These are phyloP conservation scores for Chloroceryle aenea DNA, from an alignment of 2,113 vertebrate species.

Conservation along the genomic window DNA sequence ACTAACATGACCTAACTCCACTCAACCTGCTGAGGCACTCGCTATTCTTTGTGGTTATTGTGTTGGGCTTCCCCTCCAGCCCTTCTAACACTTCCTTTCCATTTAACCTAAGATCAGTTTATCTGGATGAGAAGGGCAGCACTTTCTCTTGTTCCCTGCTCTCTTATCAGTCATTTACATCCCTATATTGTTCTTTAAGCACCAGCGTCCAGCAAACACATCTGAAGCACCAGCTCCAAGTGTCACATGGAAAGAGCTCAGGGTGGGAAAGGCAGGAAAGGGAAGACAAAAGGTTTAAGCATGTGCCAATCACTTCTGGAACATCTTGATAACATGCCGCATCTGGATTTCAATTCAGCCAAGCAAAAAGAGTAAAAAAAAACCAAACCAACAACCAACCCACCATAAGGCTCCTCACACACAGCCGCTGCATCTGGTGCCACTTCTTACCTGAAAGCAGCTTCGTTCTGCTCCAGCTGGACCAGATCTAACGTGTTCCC, in stretches of 20 bases:
- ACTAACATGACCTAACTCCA: not conserved
- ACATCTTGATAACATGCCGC: not conserved
- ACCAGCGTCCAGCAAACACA: not conserved
- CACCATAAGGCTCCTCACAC: not conserved
- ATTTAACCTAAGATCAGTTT: not conserved
- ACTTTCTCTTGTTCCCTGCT: not conserved
- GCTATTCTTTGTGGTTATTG: not conserved
- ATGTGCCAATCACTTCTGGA: not conserved
- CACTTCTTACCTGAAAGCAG: conserved; percentile 91
- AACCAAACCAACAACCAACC: no score
- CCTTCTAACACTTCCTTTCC: not conserved
- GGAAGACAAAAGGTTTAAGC: not conserved
- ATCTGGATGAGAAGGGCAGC: not conserved
- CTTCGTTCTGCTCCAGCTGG: conserved; percentile 97
- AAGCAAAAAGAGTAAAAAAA: not conserved
- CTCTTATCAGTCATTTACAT: conserved; percentile 4
- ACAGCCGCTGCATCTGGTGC: not conserved
- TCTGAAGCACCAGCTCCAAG: not conserved
- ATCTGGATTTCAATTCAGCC: not conserved
- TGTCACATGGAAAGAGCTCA: not conserved
- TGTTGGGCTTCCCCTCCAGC: not conserved
- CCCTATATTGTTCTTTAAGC: not conserved
- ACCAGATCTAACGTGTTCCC: conserved; percentile 92
- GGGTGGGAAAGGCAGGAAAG: not conserved
- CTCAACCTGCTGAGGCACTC: not conserved